Evolutionary conservation across 2,797 vertebrate species (phyloP), one percentile per base, ranked within the genome.

Genomic region (Tauraco hartlaubi): DNA sequence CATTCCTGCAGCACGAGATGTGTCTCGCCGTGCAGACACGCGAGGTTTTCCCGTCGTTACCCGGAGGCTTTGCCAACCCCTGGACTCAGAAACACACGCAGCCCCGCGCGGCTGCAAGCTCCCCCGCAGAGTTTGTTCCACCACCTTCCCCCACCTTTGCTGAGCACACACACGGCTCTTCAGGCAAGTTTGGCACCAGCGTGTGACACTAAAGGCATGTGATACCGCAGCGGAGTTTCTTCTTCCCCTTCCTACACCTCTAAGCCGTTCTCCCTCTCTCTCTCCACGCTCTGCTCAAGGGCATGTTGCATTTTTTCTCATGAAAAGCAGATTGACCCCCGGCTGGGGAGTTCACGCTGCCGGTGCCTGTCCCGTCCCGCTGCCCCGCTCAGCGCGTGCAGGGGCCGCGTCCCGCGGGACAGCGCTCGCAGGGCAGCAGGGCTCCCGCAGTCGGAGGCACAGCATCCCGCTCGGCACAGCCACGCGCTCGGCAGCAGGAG

Each of bases 401-500:
- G 25, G 19, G 4, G 25, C 55, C 62, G 39, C 51, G 33, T 35
- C 46, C 17, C 49, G 9, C 0, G 16, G 71, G 31, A 14, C 17
- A 22, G 41, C 29, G 81, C n/a, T 9, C 0, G 2, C 52, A 41
- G 71, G 64, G 23, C 35, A 41, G 20, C 17, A 35, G 33, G 3
- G 11, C 2, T 64, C 29, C 76, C 49, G 62, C n/a, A 44, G 4
- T 10, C 26, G 8, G 20, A 28, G 67, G 35, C 31, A 86, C 55
- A 76, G 29, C 43, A 51, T 22, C 62, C 66, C 20, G 2, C 52
- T 21, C 58, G 9, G 19, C 72, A 35, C 55, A 49, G 79, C 55
- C 83, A 39, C 0, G 0, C 0, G 0, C 49, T 21, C 23, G 37
- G 13, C 37, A 66, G 15, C 54, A 64, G 59, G 25, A 90, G 61